A percentile compares a stretch with the other conserved stretches of the same genome.
These are phyloP conservation scores for Hormiphora californensis DNA, from an alignment of 37 sponge, comb jelly and placozoan genomes.

Conservation along the genomic window DNA sequence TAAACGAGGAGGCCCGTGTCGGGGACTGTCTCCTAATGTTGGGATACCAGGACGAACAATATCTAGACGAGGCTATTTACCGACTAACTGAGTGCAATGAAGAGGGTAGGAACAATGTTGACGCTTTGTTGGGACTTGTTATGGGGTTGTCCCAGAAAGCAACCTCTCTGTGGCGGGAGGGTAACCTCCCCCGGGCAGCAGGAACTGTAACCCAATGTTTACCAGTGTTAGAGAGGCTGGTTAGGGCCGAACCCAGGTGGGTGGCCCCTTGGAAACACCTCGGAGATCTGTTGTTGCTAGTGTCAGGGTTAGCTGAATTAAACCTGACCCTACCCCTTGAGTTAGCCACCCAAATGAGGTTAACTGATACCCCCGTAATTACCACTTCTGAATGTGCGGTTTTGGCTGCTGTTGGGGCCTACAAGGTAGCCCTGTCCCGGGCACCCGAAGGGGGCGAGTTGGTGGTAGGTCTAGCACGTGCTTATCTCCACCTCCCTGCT, in stretches of 20 bases:
- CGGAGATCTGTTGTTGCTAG: not conserved
- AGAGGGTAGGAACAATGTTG: not conserved
- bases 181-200: not conserved
- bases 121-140: not conserved
- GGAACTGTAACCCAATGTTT: not conserved
- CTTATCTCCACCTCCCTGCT: not conserved
- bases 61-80: not conserved
- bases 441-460: not conserved
- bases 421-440: not conserved
- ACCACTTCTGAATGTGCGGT: not conserved
- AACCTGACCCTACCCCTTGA: not conserved
- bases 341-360: too few relatives aligned
- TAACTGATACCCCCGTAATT: too few relatives aligned
- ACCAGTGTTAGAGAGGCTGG: not conserved
- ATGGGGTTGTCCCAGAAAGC: not conserved
- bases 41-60: too few relatives aligned
- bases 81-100: not conserved
- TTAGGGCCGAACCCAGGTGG: conserved; percentile 1
- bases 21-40: too few relatives aligned
- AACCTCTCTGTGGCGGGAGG: not conserved
- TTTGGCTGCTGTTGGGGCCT: not conserved
- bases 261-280: conserved; percentile 15
- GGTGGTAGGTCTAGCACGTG: not conserved
- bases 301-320: not conserved
- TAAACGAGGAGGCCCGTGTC: too few relatives aligned